These are phyloP conservation scores for Hypena proboscidalis DNA, from an alignment of 2,888 invertebrate species.

Conservation along the genomic window DNA sequence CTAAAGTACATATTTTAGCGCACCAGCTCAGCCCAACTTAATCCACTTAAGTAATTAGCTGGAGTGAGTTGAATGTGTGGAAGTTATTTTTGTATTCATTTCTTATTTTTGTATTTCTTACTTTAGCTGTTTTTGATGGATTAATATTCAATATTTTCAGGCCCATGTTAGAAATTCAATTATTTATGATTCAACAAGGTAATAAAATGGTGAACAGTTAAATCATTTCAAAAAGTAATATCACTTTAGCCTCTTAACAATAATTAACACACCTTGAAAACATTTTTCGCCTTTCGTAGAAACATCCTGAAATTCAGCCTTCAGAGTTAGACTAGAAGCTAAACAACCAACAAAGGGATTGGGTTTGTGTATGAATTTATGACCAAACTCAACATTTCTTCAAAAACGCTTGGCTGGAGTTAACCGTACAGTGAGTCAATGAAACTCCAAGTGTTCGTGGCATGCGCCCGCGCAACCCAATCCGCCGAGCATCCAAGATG, in stretches of 20 bases:
- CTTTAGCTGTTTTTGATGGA: too few relatives aligned
- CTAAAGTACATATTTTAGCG: conserved; percentile 19
- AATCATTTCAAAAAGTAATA: too few relatives aligned
- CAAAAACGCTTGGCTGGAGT: conserved; percentile 1
- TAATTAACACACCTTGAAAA: too few relatives aligned
- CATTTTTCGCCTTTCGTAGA: too few relatives aligned
- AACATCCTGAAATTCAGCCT: too few relatives aligned
- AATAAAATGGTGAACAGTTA: too few relatives aligned
- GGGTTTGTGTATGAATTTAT: background rate
- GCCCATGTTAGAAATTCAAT: too few relatives aligned
- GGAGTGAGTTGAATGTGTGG: conserved; percentile 17
- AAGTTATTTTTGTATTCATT: conserved; percentile 15
- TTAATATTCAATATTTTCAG: too few relatives aligned
- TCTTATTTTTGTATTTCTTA: too few relatives aligned
- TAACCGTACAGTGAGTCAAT: conserved; percentile 41
- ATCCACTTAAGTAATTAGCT: conserved; percentile 26
- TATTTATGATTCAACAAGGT: too few relatives aligned
- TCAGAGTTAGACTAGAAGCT: too few relatives aligned
- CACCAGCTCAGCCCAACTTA: conserved; percentile 19
- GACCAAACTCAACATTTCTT: background rate
- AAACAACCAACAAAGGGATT: background rate
- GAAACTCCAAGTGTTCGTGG: conserved; percentile 47
- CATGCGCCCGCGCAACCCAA: conserved; percentile 73
- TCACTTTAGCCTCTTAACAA: too few relatives aligned
- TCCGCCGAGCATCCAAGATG: conserved; percentile 81